Evolutionary conservation across 2,797 vertebrate genomes (phyloP), one percentile per base, ranked within the genome.

Genomic region (Acomys russatus): DNA sequence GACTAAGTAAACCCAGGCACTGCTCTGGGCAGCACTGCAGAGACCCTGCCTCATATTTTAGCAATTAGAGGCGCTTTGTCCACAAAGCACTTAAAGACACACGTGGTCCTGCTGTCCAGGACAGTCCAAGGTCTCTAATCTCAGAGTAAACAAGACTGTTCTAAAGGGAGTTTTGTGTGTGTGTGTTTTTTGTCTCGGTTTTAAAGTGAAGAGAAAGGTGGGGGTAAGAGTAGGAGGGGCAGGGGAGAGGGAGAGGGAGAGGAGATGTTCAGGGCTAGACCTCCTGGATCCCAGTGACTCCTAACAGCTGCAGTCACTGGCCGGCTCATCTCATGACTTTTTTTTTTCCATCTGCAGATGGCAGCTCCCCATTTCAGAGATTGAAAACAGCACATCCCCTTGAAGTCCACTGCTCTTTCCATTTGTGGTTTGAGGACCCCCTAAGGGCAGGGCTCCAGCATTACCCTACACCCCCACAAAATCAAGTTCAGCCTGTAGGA

Each of bases 131-230:
- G 30, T 92, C 93, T 95, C 97, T 97, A 90, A 96, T 97, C 95
- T 95, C 96, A 86, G 84, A 95, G 91, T 94, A 97, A 98, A 97
- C 97, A 97, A 91, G 93, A 56, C 91, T 97, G 92, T 92, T 96
- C 83, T 94, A 84, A 94, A 93, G 82, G 59, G 56, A 61, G 33
- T 63, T 79, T 61, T 61, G 7, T 14, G 18, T 38, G 64, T 64
- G 18, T 73, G 1, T 38, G 1, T 49, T 28, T 73, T 92, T 83
- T 25, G 30, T 76, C 71, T 9, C 94, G 90, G 93, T 97, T 96
- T 97, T 97, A 96, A 97, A 97, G 74, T 49, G 88, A 94, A n/a
- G n/a, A 71, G 85, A 88, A 86, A 87, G 71, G 66, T 17, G 38
- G 83, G 94, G 11, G 23, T 66, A 25, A 80, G 5, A 14, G 54